phyloP scores from a whole-genome alignment of 2,797 vertebrate genomes.

The Sebastes glaucus region DNA sequence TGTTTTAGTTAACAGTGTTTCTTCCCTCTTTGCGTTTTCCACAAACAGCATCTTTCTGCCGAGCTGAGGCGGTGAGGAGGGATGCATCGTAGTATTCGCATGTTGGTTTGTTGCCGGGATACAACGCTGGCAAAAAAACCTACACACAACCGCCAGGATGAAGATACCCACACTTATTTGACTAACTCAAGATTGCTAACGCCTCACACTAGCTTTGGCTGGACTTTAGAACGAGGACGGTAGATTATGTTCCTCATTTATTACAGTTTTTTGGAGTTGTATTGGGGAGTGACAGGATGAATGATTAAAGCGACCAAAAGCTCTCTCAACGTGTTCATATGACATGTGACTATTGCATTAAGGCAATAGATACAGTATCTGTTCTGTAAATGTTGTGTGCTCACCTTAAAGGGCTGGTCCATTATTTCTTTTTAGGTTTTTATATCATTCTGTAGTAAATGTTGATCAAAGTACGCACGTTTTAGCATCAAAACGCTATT shows the following conservation, averaged over 20 bases:
- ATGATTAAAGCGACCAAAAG: not conserved
- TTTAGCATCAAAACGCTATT: accelerated
- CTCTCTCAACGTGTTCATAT: too few species aligned
- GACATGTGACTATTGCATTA: not conserved
- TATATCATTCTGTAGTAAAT: too few species aligned
- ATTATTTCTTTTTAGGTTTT: not conserved
- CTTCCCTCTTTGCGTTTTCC: too few species aligned
- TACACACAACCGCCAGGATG: not conserved
- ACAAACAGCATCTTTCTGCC: not conserved
- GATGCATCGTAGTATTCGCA: not conserved
- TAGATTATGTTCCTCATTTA: not conserved
- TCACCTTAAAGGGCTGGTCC: not conserved
- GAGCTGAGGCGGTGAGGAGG: not conserved
- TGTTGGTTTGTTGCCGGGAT: conserved; percentile 8
- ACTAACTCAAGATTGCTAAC: not conserved
- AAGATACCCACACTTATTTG: not conserved
- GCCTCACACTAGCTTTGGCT: not conserved
- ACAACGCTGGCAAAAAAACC: not conserved
- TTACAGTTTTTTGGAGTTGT: not conserved
- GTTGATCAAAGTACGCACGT: not conserved
- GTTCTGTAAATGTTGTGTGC: not conserved
- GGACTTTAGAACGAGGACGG: not conserved
- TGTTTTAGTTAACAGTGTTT: not conserved
- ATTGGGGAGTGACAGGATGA: not conserved
- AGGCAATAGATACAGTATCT: not conserved